Base-by-base conservation (phyloP, 1,140 invertebrate species). In the Calliopsis andreniformis region DNA sequence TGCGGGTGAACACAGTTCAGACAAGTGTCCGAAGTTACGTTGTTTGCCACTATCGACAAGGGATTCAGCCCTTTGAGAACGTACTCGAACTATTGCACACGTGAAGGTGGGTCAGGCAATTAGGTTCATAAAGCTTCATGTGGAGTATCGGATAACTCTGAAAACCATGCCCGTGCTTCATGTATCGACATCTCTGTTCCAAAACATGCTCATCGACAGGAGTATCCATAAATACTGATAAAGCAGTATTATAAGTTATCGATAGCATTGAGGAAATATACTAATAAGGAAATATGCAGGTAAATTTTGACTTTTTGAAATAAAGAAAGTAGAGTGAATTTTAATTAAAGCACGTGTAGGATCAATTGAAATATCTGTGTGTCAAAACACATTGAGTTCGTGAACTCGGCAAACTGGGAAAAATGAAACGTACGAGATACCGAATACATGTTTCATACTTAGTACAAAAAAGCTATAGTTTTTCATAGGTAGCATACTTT, bases 101-200 rank as follows among this genome's bases (percentile, higher is more conserved):
- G 45, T 49, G 39, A 62, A 45, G 43, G 51, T 39, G 58, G 45
- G 45, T 75, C 58, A 55, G 28, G 79, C 75, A 83, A 83, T 83
- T 83, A 82, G 63, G 64, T 49, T 56, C 64, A 55, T 56, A 72
- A 64, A 45, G 61, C 49, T 64, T 59, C 61, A 62, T n/a, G 35
- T 43, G 43, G 43, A 55, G 64, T 82, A 81, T 81, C 62, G 73
- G 79, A 45, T 62, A 81, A 82, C 79, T 82, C 59, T 42, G 71
- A 59, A 77, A 81, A 81, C 73, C 78, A 68, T 23, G 63, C 16
- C 32, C 56, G 25, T 80, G 32, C 62, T 72, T 82, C 49, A 56
- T 72, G 58, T 53, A 70, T 81, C 64, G 35, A 61, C 43, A 47
- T 47, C 55, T 58, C 61, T 39, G 59, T 58, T 39, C 67, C 23